Evolutionary conservation across 2,888 invertebrate species (phyloP).

Genomic region (Pristionchus exspectatus): DNA sequence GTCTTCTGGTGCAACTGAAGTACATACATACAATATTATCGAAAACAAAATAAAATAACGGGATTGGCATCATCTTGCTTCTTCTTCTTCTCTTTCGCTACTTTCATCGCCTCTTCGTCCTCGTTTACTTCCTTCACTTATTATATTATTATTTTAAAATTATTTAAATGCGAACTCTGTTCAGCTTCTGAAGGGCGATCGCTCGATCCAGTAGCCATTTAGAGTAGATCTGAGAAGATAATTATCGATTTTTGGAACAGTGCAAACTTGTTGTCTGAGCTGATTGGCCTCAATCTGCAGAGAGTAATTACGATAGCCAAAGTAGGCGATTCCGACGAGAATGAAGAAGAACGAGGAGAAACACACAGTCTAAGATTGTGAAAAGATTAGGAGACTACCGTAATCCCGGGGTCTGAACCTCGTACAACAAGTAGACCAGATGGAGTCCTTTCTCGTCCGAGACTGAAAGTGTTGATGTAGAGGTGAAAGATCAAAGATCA

Average conservation of each 20-base stretch:
- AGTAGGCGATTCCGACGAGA: constrained; percentile 7
- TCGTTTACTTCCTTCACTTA: constrained; percentile 23
- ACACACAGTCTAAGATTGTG: neutral
- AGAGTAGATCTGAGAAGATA: constrained; percentile 5
- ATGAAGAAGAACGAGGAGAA: constrained; percentile 24
- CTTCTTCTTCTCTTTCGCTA: constrained; percentile 43
- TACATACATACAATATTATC: neutral
- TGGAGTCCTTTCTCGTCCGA: neutral
- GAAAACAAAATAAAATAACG: neutral
- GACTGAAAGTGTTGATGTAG: neutral
- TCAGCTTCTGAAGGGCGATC: constrained; percentile 16
- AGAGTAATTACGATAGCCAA: constrained; percentile 8
- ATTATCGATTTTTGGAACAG: neutral
- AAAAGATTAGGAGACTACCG: neutral
- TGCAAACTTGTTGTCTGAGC: constrained; percentile 32
- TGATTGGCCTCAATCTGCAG: constrained; percentile 35
- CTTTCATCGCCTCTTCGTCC: constrained; percentile 24
- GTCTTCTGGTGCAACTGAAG: constrained; percentile 40
- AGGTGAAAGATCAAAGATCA: constrained; percentile 33
- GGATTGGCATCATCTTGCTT: constrained; percentile 30
- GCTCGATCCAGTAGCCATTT: constrained; percentile 38
- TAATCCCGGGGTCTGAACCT: neutral
- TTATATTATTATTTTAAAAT: neutral
- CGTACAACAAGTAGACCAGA: constrained; percentile 14
- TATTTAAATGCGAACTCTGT: neutral